Conservation (phyloP, 2,113 vertebrate genomes). For the Terrapene triunguis region DNA sequence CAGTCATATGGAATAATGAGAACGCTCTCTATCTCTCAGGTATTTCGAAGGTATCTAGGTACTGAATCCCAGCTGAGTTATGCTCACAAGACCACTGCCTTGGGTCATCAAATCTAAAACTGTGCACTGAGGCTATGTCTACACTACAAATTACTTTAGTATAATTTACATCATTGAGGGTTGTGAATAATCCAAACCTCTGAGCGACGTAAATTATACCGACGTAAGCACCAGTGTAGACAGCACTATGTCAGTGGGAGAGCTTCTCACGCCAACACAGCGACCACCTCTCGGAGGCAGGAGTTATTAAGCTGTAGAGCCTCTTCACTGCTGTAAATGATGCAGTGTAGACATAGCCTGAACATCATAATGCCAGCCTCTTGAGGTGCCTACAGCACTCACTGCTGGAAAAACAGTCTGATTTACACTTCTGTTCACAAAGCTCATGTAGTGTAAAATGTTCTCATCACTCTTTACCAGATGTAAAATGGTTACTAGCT, state of each 20-base stretch:
- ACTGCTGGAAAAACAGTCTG: neutral
- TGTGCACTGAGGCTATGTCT: neutral
- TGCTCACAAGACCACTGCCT: neutral
- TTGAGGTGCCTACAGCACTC: neutral
- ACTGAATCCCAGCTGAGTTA: neutral
- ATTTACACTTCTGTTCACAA: fast-evolving
- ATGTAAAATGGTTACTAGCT: neutral
- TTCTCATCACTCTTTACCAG: neutral
- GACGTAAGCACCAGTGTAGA: neutral
- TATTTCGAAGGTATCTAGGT: neutral
- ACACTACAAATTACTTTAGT: neutral
- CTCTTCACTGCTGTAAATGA: neutral
- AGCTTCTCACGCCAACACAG: neutral
- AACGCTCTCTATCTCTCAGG: neutral
- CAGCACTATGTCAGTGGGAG: neutral
- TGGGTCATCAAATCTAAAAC: neutral
- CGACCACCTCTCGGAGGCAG: neutral
- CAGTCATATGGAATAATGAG: neutral
- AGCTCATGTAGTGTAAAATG: neutral
- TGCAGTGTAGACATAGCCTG: neutral
- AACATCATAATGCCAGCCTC: neutral
- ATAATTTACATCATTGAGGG: neutral
- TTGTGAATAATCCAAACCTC: neutral
- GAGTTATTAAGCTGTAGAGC: neutral
- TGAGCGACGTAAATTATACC: neutral